A percentile compares a stretch with the other conserved stretches of the same genome.
These are phyloP conservation scores for Troilus luridus DNA, from an alignment of 2,888 invertebrate species.

Conservation along the genomic window DNA sequence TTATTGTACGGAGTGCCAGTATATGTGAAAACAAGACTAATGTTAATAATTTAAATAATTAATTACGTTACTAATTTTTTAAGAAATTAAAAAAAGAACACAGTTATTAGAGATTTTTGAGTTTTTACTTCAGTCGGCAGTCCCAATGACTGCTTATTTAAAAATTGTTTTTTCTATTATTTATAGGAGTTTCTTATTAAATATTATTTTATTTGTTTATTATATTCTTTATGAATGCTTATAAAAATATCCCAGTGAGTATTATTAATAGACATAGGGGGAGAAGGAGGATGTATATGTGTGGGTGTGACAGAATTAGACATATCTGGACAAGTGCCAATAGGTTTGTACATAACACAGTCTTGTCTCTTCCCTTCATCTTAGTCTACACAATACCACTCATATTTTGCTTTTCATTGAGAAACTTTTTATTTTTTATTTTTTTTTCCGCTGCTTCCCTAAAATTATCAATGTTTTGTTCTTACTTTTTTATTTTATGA, in stretches of 20 bases:
- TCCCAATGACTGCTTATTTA: no score
- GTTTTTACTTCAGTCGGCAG: no score
- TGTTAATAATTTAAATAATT: no score
- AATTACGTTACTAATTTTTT: no score
- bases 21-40: no score
- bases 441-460: not conserved
- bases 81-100: no score
- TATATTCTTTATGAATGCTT: constrained; percentile 25
- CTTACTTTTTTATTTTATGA: not conserved
- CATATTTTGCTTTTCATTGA: not conserved
- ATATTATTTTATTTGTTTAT: constrained; percentile 19
- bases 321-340: constrained; percentile 54
- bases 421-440: no score
- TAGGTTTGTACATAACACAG: constrained; percentile 34
- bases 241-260: not conserved
- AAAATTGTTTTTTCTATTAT: not conserved
- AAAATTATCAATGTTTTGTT: not conserved
- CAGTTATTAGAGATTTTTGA: no score
- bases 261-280: constrained; percentile 40
- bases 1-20: no score
- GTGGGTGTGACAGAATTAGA: constrained; percentile 63
- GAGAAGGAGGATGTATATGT: constrained; percentile 49
- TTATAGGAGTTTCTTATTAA: not conserved
- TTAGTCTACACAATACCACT: not conserved
- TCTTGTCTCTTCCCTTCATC: constrained; percentile 34